Evolutionary conservation across 1,140 invertebrate species (phyloP).

Genomic region (Hycleus phaleratus): DNA sequence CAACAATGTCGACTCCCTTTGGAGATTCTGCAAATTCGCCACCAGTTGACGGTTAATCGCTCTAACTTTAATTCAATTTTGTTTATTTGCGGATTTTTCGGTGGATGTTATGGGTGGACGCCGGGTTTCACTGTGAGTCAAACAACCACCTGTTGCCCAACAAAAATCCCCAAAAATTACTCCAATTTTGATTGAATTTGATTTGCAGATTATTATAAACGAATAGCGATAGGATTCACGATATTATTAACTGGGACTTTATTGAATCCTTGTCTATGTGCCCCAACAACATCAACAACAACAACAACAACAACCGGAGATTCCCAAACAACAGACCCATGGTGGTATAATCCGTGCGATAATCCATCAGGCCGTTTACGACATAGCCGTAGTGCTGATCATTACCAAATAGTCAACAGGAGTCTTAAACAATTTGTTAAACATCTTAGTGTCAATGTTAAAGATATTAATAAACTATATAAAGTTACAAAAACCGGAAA

Average conservation of each 20-base stretch:
- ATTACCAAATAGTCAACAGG: background rate
- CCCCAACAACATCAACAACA: background rate
- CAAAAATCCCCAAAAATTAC: no score
- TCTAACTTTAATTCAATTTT: conserved; percentile 4
- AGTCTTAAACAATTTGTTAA: no score
- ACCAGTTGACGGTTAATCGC: conserved; percentile 4
- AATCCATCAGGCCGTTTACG: conserved; percentile 4
- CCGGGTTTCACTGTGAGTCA: conserved; percentile 12
- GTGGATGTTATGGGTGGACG: conserved; percentile 9
- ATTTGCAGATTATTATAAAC: conserved; percentile 1
- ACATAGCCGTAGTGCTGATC: conserved; percentile 15
- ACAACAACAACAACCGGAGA: background rate
- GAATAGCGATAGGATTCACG: background rate
- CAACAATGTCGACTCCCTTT: background rate
- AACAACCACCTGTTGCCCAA: background rate
- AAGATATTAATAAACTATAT: conserved; percentile 1
- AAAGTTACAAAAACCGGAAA: conserved; percentile 1
- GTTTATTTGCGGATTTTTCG: background rate
- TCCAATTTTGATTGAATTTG: no score
- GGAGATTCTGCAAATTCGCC: no score
- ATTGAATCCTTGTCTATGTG: conserved; percentile 5
- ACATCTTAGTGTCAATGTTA: background rate
- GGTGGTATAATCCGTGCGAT: conserved; percentile 23
- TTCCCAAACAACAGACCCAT: conserved; percentile 1
- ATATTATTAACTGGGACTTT: conserved; percentile 2